phyloP scores from a whole-genome alignment of 2,797 vertebrate genomes.

The Lophura swinhoii region DNA sequence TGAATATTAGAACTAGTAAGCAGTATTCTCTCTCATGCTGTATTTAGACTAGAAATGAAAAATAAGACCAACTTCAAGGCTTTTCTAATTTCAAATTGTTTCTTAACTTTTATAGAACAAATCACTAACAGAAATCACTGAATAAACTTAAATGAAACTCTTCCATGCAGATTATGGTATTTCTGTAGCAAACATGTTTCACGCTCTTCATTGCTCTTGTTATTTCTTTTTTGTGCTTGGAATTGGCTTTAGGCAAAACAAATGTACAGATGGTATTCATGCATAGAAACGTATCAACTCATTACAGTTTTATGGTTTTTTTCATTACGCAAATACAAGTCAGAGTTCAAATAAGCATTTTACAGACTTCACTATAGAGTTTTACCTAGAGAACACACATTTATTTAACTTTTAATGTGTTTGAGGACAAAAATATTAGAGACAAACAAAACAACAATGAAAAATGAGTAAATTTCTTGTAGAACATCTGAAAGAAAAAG shows the following conservation, averaged over 20 bases:
- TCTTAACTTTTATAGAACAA: background rate
- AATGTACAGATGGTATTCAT: background rate
- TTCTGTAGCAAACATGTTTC: background rate
- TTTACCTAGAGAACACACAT: background rate
- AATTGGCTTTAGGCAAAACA: background rate
- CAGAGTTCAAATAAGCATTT: background rate
- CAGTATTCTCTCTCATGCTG: background rate
- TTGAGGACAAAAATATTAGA: background rate
- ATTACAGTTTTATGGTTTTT: constrained; percentile 3
- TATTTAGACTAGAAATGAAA: background rate
- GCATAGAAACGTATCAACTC: background rate
- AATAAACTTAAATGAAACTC: background rate
- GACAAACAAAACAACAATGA: background rate
- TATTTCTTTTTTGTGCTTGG: background rate
- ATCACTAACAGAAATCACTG: background rate
- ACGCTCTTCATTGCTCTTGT: background rate
- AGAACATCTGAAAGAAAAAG: background rate
- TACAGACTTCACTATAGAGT: background rate
- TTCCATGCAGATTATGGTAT: background rate
- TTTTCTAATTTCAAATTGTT: background rate
- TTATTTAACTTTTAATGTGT: background rate
- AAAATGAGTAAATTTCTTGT: background rate
- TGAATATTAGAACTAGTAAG: background rate
- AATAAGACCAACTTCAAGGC: background rate
- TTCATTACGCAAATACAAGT: background rate